Evolutionary conservation across 2,888 invertebrate species (phyloP), one percentile per base, ranked within the genome.

Genomic region (Melinaea menophilus): DNA sequence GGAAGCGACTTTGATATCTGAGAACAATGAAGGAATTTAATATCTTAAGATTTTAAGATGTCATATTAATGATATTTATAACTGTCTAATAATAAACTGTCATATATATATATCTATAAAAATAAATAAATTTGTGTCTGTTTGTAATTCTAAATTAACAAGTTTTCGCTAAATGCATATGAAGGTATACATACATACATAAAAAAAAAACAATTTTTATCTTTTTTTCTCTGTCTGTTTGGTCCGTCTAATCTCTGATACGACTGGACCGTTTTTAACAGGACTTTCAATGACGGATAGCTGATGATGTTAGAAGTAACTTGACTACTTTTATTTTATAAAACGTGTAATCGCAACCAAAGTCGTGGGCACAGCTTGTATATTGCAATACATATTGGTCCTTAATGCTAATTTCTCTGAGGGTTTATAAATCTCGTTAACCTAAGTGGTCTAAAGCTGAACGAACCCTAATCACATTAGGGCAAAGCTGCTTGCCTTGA

Each of bases 361-460:
- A 4, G n/a, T 9, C 46, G n/a, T 9, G 46, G 46, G 11, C n/a
- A 46, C 12, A 33, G 34, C 11, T 7, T 33, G 33, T 12, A 51
- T 54, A 60, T 55, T 58, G 54, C 41, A 57, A 37, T 55, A 46
- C 54, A 57, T 46, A 59, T 62, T 64, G 31, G 34, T 55, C 68
- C 67, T 69, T 67, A 68, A 78, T 76, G 76, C 75, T 77, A 80
- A 81, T 78, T 78, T 80, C 76, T 73, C 61, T 67, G 79, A 78
- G 79, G 77, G 77, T 68, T 72, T 64, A 72, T 72, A 72, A 77
- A 80, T 75, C 79, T 84, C 81, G 81, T 85, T 84, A 82, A 72
- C 64, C 71, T 77, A 80, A 85, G 84, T 80, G 82, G 78, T 77
- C 77, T 77, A 75, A 76, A 78, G 75, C 75, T 73, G 72, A 75